Evolutionary conservation across 1,140 invertebrate genomes (phyloP).

Genomic region (Camponotus pennsylvanicus): DNA sequence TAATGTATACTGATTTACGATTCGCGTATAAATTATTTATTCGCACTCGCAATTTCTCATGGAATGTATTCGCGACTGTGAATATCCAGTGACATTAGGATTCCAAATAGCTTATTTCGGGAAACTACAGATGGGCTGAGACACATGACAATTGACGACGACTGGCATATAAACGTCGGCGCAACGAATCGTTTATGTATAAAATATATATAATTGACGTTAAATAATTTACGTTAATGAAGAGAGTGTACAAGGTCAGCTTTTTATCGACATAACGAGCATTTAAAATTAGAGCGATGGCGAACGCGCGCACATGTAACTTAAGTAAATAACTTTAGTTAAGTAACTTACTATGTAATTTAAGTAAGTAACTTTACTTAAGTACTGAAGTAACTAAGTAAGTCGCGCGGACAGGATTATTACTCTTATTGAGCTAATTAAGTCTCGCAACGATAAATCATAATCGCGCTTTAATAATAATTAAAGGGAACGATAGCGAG

Average conservation of each 20-base stretch:
- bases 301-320: background rate
- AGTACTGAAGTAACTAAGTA: background rate
- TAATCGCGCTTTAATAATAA: conserved; percentile 72
- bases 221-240: conserved; percentile 49
- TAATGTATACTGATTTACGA: conserved; percentile 1
- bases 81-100: background rate
- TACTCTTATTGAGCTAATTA: conserved; percentile 40
- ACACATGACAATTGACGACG: background rate
- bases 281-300: conserved; percentile 31
- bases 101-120: background rate
- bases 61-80: background rate
- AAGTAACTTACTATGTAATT: too few relatives aligned
- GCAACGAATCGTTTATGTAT: background rate
- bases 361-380: too few relatives aligned
- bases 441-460: conserved; percentile 68
- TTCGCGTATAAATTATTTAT: conserved; percentile 1
- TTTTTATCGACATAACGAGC: conserved; percentile 16
- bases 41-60: background rate
- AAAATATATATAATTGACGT: conserved; percentile 11
- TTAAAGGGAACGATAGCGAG: conserved; percentile 12
- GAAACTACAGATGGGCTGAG: background rate
- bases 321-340: background rate
- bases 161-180: background rate
- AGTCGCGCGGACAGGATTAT: conserved; percentile 22
- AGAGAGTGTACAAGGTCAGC: background rate